These are phyloP conservation scores for Tetropium fuscum DNA, from an alignment of 2,888 invertebrate genomes.

Conservation along the genomic window DNA sequence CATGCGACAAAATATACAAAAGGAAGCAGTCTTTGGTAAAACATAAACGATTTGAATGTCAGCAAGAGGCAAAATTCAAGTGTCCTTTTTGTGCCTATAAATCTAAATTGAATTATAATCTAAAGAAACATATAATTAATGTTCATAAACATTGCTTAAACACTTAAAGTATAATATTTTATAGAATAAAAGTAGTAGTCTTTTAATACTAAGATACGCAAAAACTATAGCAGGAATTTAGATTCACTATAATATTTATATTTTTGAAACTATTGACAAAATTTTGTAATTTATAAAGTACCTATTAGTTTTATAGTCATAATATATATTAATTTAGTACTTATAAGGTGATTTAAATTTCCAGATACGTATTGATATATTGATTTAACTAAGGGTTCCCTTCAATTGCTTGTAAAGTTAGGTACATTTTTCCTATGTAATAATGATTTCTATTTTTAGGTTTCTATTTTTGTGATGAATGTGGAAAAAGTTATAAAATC, in stretches of 20 bases:
- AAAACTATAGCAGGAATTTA: too few relatives aligned
- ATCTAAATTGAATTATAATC: slow-evolving; percentile 36
- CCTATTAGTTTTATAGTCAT: too few relatives aligned
- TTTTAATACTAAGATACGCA: too few relatives aligned
- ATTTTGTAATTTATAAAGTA: too few relatives aligned
- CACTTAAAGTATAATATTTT: too few relatives aligned
- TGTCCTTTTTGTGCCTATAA: slow-evolving; percentile 43
- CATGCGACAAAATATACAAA: slow-evolving; percentile 22
- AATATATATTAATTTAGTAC: too few relatives aligned
- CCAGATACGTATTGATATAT: neutral
- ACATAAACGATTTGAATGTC: slow-evolving; percentile 48
- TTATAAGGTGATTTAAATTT: neutral
- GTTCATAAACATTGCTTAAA: neutral
- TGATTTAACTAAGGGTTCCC: too few relatives aligned
- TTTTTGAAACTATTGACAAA: too few relatives aligned
- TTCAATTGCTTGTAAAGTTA: too few relatives aligned
- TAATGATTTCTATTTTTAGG: slow-evolving; percentile 15
- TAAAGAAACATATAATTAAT: slow-evolving; percentile 29
- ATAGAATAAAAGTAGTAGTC: too few relatives aligned
- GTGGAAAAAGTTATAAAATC: slow-evolving; percentile 46
- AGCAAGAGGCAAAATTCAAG: slow-evolving; percentile 39
- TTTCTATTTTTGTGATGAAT: slow-evolving; percentile 31
- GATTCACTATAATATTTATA: too few relatives aligned
- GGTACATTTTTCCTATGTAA: neutral
- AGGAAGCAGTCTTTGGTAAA: slow-evolving; percentile 26